Evolutionary conservation across 2,797 vertebrate genomes (phyloP).

Genomic region (Catamblyrhynchus diadema): DNA sequence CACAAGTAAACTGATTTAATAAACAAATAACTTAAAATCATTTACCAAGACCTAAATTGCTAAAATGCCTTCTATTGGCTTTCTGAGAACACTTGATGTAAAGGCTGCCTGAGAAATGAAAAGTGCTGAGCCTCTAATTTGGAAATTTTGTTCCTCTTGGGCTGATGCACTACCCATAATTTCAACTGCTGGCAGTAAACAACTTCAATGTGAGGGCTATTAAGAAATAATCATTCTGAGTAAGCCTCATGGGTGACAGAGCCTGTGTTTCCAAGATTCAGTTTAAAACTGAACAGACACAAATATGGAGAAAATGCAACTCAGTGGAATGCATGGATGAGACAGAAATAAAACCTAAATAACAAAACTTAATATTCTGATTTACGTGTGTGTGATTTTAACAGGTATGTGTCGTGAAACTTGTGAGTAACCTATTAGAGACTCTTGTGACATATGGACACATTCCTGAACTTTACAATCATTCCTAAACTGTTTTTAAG

Average conservation of each 20-base stretch:
- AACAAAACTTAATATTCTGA: neutral
- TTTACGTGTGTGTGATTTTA: neutral
- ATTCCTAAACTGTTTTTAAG: neutral
- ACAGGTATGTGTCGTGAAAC: neutral
- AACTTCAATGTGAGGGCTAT: slow-evolving; percentile 20
- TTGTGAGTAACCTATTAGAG: neutral
- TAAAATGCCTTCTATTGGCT: neutral
- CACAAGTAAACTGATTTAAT: neutral
- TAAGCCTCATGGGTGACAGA: slow-evolving; percentile 31
- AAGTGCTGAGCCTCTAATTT: slow-evolving; percentile 27
- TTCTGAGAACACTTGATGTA: neutral
- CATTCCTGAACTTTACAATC: slow-evolving; percentile 18
- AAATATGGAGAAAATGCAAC: neutral
- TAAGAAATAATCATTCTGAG: slow-evolving; percentile 53
- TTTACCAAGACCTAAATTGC: neutral
- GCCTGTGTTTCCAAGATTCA: neutral
- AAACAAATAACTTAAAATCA: neutral
- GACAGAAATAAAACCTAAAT: neutral
- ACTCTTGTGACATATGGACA: neutral
- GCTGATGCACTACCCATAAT: slow-evolving; percentile 37
- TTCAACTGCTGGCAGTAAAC: slow-evolving; percentile 58
- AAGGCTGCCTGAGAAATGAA: slow-evolving; percentile 17
- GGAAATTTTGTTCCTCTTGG: slow-evolving; percentile 33
- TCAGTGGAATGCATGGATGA: neutral
- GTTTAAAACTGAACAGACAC: neutral